A percentile compares a stretch with the other conserved stretches of the same genome.
Evolutionary conservation across 2,888 invertebrate species (phyloP).

Genomic region (Yponomeuta cagnagella): DNA sequence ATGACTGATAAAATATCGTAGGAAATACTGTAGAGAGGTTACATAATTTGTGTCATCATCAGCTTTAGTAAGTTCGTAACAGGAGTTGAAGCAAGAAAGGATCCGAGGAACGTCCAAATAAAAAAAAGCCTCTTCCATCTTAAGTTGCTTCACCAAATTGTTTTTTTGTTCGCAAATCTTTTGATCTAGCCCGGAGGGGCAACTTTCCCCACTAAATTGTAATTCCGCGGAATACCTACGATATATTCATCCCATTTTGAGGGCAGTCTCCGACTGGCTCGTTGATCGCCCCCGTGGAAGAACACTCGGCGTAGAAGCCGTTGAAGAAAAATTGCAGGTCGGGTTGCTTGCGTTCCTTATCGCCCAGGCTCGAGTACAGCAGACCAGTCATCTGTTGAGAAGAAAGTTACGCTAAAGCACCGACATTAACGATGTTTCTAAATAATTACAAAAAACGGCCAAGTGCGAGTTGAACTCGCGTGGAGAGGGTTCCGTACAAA

Average conservation of each 20-base stretch:
- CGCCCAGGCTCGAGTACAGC: conserved; percentile 74
- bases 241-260: conserved; percentile 34
- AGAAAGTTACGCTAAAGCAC: not conserved
- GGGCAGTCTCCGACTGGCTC: conserved; percentile 41
- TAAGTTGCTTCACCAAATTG: too few relatives aligned
- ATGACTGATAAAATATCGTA: too few relatives aligned
- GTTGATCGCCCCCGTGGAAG: conserved; percentile 46
- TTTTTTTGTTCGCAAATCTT: not conserved
- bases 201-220: too few relatives aligned
- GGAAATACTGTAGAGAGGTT: too few relatives aligned
- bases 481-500: too few relatives aligned
- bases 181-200: not conserved
- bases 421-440: too few relatives aligned
- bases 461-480: too few relatives aligned
- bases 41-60: not conserved
- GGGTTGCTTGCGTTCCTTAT: conserved; percentile 67
- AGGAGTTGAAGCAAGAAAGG: too few relatives aligned
- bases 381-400: conserved; percentile 67
- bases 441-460: too few relatives aligned
- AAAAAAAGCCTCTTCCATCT: too few relatives aligned
- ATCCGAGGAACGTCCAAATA: too few relatives aligned
- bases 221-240: conserved; percentile 32
- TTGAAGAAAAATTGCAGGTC: conserved; percentile 81
- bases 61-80: not conserved
- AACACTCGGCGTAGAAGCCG: conserved; percentile 76